Evolutionary conservation across 2,113 vertebrate genomes (phyloP), one percentile per base, ranked within the genome.

Genomic region (Synchiropus splendidus): DNA sequence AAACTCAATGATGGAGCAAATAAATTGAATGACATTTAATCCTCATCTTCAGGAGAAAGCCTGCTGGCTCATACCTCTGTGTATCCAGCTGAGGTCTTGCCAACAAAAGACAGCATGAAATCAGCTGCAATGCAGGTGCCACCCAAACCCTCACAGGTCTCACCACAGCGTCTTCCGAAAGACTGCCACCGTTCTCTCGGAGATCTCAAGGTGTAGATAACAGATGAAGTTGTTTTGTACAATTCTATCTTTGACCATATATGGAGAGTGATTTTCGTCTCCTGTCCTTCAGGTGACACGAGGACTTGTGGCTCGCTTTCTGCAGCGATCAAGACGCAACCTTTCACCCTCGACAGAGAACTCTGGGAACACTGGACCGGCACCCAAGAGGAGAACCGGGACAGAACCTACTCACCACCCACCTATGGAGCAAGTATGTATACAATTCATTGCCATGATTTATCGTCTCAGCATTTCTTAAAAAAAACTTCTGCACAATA

Each of bases 301-400:
- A 0, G 87, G 81, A 47, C 75, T 97, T 51, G 82, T 98, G 75
- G 89, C 91, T 58, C 86, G 92, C 53, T 92, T 97, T 70, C 79
- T 98, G 55, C 90, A 92, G 69, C 86, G 92, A 40, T 95, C 93
- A 54, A 92, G 86, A 54, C 82, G 89, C 48, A 89, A 88, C 69
- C 66, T 79, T 1, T 66, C 76, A 1, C 73, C 74, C 1, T 68
- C 82, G 6, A 5, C 43, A 0, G 90, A 92, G 30, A 71, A 67
- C 45, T 48, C 68, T 2, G 89, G 83, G 41, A 84, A 42, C 62
- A 64, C 72, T 37, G 66, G 66, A 13, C 89, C 83, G 3, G 85
- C 84, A 3, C 75, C 82, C 27, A 97, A 94, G 62, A 88, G 71
- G 17, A 75, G 71, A 47, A 54, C 40, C 14, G 80, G 63, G 21